Conservation (phyloP, 2,888 invertebrate species). For the Choristoneura rosaceana region DNA sequence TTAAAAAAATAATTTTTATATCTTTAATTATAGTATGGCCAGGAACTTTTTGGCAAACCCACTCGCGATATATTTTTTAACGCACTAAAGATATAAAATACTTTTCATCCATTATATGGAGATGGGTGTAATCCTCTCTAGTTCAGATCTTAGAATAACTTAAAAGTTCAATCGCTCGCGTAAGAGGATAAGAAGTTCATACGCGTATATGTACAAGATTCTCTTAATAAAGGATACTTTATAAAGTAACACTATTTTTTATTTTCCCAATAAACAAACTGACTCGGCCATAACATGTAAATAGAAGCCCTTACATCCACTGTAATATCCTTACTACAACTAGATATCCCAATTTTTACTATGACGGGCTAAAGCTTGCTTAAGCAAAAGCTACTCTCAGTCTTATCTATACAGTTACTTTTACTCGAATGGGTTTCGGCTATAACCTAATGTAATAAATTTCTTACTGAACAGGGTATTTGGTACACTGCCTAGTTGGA, state of each 20-base stretch:
- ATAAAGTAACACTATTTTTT: not conserved
- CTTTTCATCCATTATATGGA: too few species aligned
- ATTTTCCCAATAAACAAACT: not conserved
- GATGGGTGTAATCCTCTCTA: too few species aligned
- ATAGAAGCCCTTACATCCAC: slow-evolving; percentile 33
- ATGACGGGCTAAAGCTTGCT: slow-evolving; percentile 7
- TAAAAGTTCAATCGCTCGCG: too few species aligned
- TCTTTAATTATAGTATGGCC: too few species aligned
- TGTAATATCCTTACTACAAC: slow-evolving; percentile 27
- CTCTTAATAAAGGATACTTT: not conserved
- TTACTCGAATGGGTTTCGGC: not conserved
- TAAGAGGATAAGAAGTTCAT: too few species aligned
- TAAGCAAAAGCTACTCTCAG: not conserved
- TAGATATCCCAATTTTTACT: slow-evolving; percentile 32
- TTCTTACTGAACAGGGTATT: slow-evolving; percentile 62
- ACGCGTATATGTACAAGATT: too few species aligned
- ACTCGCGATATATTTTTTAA: too few species aligned
- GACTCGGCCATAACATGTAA: slow-evolving; percentile 22
- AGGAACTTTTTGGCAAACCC: too few species aligned
- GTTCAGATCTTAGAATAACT: too few species aligned
- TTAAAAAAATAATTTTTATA: too few species aligned
- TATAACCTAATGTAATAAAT: slow-evolving; percentile 58
- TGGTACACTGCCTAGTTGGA: slow-evolving; percentile 42
- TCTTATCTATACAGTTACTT: not conserved
- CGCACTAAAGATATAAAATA: too few species aligned